A percentile compares a stretch with the other conserved stretches of the same genome.
Evolutionary conservation across 2,888 invertebrate genomes (phyloP).

Genomic region (Cremastinae sp.): DNA sequence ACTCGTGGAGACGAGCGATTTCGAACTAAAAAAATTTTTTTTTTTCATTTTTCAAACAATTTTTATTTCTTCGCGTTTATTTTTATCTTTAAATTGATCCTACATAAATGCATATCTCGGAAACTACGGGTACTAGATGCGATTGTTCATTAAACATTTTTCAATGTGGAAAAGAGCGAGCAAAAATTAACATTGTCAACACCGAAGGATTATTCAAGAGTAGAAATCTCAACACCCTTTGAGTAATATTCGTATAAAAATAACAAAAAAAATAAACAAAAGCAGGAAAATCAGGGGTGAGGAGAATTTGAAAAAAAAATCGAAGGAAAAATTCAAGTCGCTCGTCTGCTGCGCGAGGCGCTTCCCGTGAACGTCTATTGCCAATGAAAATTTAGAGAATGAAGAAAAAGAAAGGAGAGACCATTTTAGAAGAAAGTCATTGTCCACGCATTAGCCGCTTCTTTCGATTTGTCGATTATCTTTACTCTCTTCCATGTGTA

Average conservation of each 20-base stretch:
- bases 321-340: constrained; percentile 10
- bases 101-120: constrained; percentile 35
- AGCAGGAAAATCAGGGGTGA: background rate
- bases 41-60: background rate
- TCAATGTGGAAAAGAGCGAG: too few relatives aligned
- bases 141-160: constrained; percentile 2
- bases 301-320: background rate
- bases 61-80: background rate
- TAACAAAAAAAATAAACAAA: background rate
- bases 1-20: constrained; percentile 34
- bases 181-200: too few relatives aligned
- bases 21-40: constrained; percentile 9
- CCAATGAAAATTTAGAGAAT: background rate
- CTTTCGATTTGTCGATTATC: constrained; percentile 47
- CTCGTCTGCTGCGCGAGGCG: constrained; percentile 25
- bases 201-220: too few relatives aligned
- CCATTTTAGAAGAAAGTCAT: background rate
- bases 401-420: constrained; percentile 1
- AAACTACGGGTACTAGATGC: constrained; percentile 39
- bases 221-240: background rate
- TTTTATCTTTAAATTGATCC: constrained; percentile 18
- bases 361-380: background rate
- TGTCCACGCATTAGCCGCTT: constrained; percentile 54
- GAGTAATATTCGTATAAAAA: too few relatives aligned
- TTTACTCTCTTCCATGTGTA: constrained; percentile 48